Evolutionary conservation across 2,113 vertebrate species (phyloP).

Genomic region (Stegostoma tigrinum): DNA sequence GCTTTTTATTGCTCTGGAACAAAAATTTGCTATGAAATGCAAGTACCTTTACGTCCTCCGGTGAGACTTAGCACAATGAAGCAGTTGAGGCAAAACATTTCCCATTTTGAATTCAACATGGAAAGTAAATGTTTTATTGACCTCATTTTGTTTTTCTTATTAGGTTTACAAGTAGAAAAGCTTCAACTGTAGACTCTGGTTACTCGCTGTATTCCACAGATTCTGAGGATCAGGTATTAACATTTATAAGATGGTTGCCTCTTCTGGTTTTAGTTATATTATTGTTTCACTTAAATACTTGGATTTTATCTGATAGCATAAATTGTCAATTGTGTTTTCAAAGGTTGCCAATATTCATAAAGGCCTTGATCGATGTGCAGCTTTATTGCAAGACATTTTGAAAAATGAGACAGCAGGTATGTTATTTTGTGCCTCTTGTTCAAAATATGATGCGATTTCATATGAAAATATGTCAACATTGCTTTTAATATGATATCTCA

Average conservation of each 20-base stretch:
- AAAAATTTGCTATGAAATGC: no score
- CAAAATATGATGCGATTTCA: not conserved
- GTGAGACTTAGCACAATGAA: not conserved
- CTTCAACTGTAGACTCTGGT: constrained; percentile 51
- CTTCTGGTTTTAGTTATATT: not conserved
- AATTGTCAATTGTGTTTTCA: constrained; percentile 40
- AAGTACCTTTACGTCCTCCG: not conserved
- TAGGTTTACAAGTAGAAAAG: constrained; percentile 51
- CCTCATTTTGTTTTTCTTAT: constrained; percentile 43
- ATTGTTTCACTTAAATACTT: not conserved
- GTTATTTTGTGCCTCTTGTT: not conserved
- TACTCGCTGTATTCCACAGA: constrained; percentile 68
- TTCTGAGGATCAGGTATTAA: constrained; percentile 71
- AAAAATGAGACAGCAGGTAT: constrained; percentile 65
- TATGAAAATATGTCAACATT: not conserved
- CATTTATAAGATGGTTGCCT: not conserved
- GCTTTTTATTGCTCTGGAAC: no score
- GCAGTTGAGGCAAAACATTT: not conserved
- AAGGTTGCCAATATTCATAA: constrained; percentile 62
- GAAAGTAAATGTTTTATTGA: not conserved
- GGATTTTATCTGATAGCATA: not conserved
- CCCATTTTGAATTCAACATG: not conserved
- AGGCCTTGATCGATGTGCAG: constrained; percentile 76
- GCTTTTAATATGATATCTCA: not conserved
- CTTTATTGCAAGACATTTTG: constrained; percentile 71